These are phyloP conservation scores for Stercorarius parasiticus DNA, from an alignment of 2,113 vertebrate species.

Conservation along the genomic window DNA sequence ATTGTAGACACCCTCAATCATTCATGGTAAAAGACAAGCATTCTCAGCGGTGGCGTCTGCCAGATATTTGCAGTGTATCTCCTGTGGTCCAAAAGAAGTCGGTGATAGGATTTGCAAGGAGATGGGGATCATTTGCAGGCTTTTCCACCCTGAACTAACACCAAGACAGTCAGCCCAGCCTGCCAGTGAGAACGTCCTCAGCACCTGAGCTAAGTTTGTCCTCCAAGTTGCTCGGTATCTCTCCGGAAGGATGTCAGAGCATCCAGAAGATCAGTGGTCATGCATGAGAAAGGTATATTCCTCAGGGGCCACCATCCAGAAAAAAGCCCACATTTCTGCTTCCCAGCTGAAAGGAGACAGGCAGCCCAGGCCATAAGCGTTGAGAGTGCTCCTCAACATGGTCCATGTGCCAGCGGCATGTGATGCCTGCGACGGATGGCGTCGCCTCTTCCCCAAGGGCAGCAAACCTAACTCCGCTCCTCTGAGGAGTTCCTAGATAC, in stretches of 20 bases:
- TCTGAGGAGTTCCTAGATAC: background rate
- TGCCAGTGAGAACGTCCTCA: background rate
- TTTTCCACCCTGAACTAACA: background rate
- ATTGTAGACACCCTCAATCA: fast-evolving
- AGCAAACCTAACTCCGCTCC: background rate
- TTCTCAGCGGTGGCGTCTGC: background rate
- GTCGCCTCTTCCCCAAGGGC: background rate
- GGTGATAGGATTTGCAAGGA: background rate
- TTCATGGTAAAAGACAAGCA: background rate
- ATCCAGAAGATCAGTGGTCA: background rate
- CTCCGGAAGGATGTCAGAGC: background rate
- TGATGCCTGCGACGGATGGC: background rate
- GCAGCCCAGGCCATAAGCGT: background rate
- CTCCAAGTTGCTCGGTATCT: background rate
- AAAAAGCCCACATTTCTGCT: background rate
- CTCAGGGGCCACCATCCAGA: background rate
- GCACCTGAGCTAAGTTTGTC: background rate
- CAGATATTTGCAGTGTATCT: background rate
- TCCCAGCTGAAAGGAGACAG: background rate
- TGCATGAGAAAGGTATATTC: background rate
- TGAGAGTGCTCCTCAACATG: background rate
- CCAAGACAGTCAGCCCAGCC: background rate
- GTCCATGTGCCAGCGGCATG: background rate
- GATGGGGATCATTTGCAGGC: background rate
- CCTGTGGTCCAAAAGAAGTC: background rate